Evolutionary conservation across 2,888 invertebrate genomes (phyloP), one percentile per base, ranked within the genome.

Genomic region (Notocelia uddmanniana): DNA sequence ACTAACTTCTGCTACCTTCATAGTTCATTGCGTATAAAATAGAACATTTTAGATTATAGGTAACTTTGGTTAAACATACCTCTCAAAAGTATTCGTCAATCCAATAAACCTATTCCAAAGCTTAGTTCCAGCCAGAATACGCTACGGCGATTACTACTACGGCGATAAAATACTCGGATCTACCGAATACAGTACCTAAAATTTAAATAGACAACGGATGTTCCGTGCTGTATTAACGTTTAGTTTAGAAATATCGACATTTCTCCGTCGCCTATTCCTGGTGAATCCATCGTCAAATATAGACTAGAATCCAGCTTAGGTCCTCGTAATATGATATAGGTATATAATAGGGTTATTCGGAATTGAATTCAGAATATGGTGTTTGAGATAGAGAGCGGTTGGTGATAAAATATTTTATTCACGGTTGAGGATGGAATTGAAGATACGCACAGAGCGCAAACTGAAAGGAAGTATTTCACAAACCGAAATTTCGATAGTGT

Each of bases 261-360:
- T 77, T 75, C 73, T 76, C 78, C 77, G 76, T 78, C 77, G 76
- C 77, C 75, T 74, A 79, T 60, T 60, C 26, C 81, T 76, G 83
- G 81, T 80, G 82, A 85, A 85, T 85, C 81, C 82, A 82, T 83
- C 85, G 79, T 79, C 80, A 81, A 83, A 87, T 85, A 85, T 83
- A 85, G 83, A 83, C 81, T 81, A 75, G 81, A 82, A 81, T 80
- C 74, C 73, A 75, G 77, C 74, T 63, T 75, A 76, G 78, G 79
- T 81, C 74, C 76, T 76, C 76, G 76, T 79, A 81, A 81, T 79
- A 80, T 81, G 82, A 83, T 67, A 71, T 67, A 67, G 66, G 41
- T 34, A 67, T 54, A 66, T 71, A 71, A 71, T 67, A 71, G 34
- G 59, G 48, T 64, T 69, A 66, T 59, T 52, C 58, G 45, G 59